Conservation (phyloP, 2,888 invertebrate genomes). For the Sepiola atlantica region DNA sequence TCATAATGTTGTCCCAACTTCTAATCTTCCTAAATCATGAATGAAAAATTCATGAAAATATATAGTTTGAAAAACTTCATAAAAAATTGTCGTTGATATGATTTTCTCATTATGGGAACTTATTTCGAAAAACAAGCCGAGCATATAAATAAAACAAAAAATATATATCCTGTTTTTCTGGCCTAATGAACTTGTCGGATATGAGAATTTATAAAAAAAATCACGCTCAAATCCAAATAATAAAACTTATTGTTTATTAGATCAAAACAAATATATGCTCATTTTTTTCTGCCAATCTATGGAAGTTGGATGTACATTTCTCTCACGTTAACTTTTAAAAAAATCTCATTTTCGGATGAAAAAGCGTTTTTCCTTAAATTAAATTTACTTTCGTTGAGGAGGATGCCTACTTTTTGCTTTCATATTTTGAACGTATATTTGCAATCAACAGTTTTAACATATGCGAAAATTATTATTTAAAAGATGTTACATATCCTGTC, state of each 20-base stretch:
- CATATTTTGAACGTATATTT: too few relatives aligned
- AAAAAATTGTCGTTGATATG: not conserved
- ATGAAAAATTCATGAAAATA: too few relatives aligned
- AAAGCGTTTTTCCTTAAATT: too few relatives aligned
- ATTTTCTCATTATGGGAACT: not conserved
- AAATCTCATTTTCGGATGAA: too few relatives aligned
- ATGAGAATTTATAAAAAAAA: conserved; percentile 8
- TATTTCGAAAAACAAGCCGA: not conserved
- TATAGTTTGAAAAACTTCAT: not conserved
- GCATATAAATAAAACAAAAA: not conserved
- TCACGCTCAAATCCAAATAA: not conserved
- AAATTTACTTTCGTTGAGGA: too few relatives aligned
- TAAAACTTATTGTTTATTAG: conserved; percentile 1
- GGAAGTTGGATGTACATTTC: not conserved
- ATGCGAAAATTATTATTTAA: too few relatives aligned
- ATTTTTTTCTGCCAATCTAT: not conserved
- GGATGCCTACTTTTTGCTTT: too few relatives aligned
- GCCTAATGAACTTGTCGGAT: not conserved
- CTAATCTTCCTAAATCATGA: not conserved
- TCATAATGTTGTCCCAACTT: not conserved
- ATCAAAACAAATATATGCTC: not conserved
- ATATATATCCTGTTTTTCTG: not conserved
- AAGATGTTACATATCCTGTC: too few relatives aligned
- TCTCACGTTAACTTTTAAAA: not conserved
- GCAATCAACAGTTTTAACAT: too few relatives aligned